Evolutionary conservation across 2,797 vertebrate species (phyloP), one percentile per base, ranked within the genome.

Genomic region (Geotrypetes seraphini): DNA sequence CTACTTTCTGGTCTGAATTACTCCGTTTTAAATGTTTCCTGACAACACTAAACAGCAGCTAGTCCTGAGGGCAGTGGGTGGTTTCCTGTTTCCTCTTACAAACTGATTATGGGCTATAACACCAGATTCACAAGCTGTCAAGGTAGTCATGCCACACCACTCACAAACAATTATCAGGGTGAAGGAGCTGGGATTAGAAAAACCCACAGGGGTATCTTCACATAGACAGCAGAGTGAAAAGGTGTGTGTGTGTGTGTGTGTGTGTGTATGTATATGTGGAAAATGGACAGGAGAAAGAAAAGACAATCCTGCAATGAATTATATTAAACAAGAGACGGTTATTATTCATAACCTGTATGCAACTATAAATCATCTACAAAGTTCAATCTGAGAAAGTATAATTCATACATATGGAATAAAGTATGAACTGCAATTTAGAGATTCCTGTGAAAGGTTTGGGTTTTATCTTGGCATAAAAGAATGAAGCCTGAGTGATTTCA

Each of bases 91-190:
- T 25, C 2, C 10, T 16, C 51, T 38, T 43, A 22, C 39, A 26
- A 31, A 29, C 50, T 52, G 59, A 51, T 53, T 34, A 57, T 1
- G 50, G 59, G 34, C 47, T 30, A 49, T 65, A 53, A 40, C 65
- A 68, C 42, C 63, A 63, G 33, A 52, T 72, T 66, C 50, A 1
- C 70, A 63, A 47, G 29, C 58, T 68, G 63, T 66, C 68, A 64
- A 52, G 7, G 16, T 57, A 15, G 57, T 43, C 14, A 3, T 50
- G 19, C 53, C 29, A 11, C 37, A 10, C 10, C 4, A 28, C 57
- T 57, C 43, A 30, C 61, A 69, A 39, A 39, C 65, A 74, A 76
- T 74, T 74, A 76, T 73, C 72, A 5, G 53, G 47, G 48, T 45
- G 47, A 39, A 25, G 46, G 50, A 62, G 51, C 34, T 7, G 48